Base-by-base conservation (phyloP, 2,797 vertebrate genomes). In the Bovichtus diacanthus region DNA sequence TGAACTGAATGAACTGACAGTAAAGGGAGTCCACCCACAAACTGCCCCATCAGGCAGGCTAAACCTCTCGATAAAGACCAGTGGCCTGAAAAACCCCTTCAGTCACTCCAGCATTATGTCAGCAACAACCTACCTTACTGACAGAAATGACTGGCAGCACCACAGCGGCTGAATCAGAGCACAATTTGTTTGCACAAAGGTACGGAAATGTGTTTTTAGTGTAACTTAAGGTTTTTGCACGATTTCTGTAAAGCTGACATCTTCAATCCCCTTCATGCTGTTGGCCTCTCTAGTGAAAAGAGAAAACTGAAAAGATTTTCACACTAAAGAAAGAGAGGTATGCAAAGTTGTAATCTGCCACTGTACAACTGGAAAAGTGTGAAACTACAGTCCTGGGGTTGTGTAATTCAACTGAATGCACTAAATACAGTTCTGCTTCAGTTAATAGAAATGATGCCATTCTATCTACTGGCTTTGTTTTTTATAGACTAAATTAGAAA, bases 51-150 rank as follows among this genome's bases (percentile, higher is more conserved):
- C 43, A 56, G 55, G 21, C 36, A 4, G 50, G 2, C 38, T 71
- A 34, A 78, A 44, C 41, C 51, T 41, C 56, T 73, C 18, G 46
- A 73, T 70, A 44, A 62, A 74, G n/a, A 69, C 44, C 54, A 72
- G 46, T 58, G 75, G 36, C 41, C 68, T 61, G 59, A 36, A 78
- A 78, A 74, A 16, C 13, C 60, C 5, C 73, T 47, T 39, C 16
- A 49, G 54, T 55, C 19, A 47, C 43, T 69, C 39, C 31, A 54
- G 49, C 47, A 58, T 71, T 49, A 68, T 68, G 50, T 63, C 56
- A 53, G 53, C 38, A 53, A 67, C 41, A 34, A n/a, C 38, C 54
- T 41, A 16, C 38, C 10, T 3, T 13, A 5, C 61, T 41, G 44
- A 58, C 5, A 23, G 53, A 47, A 25, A 64, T 9, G 38, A 43